Base-by-base conservation (phyloP, 2,888 invertebrate genomes). In the Pristionchus exspectatus region DNA sequence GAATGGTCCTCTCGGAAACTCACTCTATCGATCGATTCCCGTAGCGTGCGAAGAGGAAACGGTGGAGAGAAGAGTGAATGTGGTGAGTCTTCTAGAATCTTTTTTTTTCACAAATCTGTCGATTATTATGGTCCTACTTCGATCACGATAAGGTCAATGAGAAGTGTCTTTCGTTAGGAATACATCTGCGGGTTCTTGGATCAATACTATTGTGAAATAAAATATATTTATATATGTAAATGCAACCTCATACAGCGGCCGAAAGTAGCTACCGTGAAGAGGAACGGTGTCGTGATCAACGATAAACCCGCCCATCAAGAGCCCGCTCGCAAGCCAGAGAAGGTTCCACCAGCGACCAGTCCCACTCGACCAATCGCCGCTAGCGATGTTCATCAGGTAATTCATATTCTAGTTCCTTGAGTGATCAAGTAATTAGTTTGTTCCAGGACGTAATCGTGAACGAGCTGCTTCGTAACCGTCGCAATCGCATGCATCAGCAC, bases 391-490 rank as follows among this genome's bases (percentile, higher is more conserved):
- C 10, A 21, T 9, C 44, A 81, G 54, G 50, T 54, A 27, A 18
- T 12, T 2, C 18, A 18, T 56, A 10, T 16, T 56, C 12, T n/a
- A n/a, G n/a, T n/a, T n/a, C n/a, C 12, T 59, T 59, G 21, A 59
- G 12, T 59, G 27, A 69, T 24, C 27, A 2, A 27, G 9, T 14
- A n/a, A 69, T 5, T 27, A 12, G 5, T 0, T 14, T 66, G 66
- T 27, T 69, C 69, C 74, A 90, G 56, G 90, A 91, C 38, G 90
- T 90, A 30, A 88, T 91, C 24, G 90, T 92, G 30, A 89, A 91
- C 18, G 92, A 91, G 18, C 88, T 92, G 21, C 85, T 92, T 5
- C 90, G 91, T 12, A 86, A 89, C 50, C 90, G 91, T 18, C 77
- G 89, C 16, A 90, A 89, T 56, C 87, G 87, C 4, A 87, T 44